phyloP scores from a whole-genome alignment of 1,140 invertebrate genomes.

The Musca vetustissima region DNA sequence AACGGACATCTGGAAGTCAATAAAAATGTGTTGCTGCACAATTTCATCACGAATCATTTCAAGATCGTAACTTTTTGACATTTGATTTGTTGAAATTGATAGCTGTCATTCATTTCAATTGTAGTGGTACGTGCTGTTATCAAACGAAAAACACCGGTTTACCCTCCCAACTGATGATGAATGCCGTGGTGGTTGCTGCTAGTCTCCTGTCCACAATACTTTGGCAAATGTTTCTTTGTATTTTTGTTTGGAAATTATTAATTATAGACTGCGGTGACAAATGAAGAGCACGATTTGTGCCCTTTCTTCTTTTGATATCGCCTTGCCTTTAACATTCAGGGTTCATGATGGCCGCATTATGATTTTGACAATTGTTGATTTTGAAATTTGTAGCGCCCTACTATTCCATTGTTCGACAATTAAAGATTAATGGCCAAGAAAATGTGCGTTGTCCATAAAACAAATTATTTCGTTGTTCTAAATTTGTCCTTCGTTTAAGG shows the following conservation, averaged over 20 bases:
- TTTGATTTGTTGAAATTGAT: conserved; percentile 16
- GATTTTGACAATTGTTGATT: conserved; percentile 18
- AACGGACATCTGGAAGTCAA: no score
- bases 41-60: no score
- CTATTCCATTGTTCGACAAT: conserved; percentile 5
- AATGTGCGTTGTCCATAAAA: conserved; percentile 17
- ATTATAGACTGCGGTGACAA: conserved; percentile 16
- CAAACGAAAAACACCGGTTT: no score
- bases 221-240: background rate
- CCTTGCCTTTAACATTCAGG: no score
- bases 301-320: background rate
- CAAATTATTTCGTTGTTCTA: conserved; percentile 11
- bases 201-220: no score
- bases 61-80: background rate
- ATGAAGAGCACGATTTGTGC: background rate
- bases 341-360: background rate
- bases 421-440: conserved; percentile 20
- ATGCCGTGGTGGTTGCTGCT: no score
- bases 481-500: no score
- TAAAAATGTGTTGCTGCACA: no score
- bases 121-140: background rate
- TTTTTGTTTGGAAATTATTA: conserved; percentile 14
- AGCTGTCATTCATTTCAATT: conserved; percentile 13
- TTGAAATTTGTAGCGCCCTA: background rate
- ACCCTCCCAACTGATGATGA: no score